Percentiles rank a stretch among this genome's conserved stretches.
phyloP scores from a whole-genome alignment of 2,113 vertebrate species.

The Osmerus eperlanus region DNA sequence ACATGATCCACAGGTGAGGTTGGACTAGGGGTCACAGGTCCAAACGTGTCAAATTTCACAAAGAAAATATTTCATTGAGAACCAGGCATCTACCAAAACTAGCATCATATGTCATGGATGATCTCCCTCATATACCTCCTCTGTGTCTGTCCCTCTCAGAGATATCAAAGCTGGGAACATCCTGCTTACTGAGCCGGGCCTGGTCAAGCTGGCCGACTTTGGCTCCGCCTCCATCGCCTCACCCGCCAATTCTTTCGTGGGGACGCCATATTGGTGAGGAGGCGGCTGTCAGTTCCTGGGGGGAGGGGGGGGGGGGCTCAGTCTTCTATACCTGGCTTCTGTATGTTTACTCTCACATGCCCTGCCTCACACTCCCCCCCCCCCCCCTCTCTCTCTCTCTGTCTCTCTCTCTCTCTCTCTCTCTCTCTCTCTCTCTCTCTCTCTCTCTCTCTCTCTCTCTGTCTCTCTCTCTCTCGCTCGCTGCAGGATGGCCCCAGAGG shows the following conservation, averaged over 20 bases:
- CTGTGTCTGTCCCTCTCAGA: slow-evolving; percentile 40
- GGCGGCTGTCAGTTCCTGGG: no score
- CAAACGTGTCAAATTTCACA: no score
- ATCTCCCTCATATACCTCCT: background rate
- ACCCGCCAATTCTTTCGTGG: slow-evolving; percentile 80
- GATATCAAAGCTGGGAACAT: slow-evolving; percentile 83
- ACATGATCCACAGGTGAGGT: slow-evolving; percentile 89
- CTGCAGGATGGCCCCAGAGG: slow-evolving; percentile 80
- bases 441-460: no score
- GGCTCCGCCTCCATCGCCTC: slow-evolving; percentile 79
- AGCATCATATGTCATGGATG: background rate
- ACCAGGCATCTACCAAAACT: background rate
- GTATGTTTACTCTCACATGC: no score
- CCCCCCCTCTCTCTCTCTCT: background rate
- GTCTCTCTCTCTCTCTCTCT: no score
- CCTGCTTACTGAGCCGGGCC: slow-evolving; percentile 77
- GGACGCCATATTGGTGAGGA: slow-evolving; percentile 77
- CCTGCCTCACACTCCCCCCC: no score
- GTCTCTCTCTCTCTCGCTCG: background rate
- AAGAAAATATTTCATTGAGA: background rate
- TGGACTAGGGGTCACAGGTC: background rate
- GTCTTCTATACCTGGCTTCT: no score
- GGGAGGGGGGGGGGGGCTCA: no score
- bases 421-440: no score
- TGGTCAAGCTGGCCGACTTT: slow-evolving; percentile 79